Evolutionary conservation across 2,888 invertebrate genomes (phyloP).

Genomic region (Hypselothyrea guttata): DNA sequence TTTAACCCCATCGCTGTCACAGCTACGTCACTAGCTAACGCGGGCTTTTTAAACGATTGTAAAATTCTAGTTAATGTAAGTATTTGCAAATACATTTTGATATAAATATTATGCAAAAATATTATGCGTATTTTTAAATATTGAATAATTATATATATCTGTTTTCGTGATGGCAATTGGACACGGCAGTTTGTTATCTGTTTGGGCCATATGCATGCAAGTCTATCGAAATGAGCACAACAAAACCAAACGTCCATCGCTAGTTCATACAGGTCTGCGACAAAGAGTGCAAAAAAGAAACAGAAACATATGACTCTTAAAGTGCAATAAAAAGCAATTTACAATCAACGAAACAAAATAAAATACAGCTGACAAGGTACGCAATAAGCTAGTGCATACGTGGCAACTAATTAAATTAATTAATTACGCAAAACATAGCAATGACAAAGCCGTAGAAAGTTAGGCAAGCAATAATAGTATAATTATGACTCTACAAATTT

Average conservation of each 20-base stretch:
- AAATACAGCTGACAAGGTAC: conserved; percentile 34
- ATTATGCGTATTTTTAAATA: no score
- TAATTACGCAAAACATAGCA: background rate
- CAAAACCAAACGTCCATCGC: conserved; percentile 8
- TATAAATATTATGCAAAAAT: no score
- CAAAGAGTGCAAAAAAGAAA: conserved; percentile 22
- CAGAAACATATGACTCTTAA: conserved; percentile 20
- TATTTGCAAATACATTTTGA: background rate
- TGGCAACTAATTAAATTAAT: conserved; percentile 23
- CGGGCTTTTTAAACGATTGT: background rate
- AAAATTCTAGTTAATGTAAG: background rate
- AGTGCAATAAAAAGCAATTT: conserved; percentile 39
- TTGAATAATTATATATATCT: no score
- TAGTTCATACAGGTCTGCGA: conserved; percentile 21
- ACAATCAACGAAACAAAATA: conserved; percentile 18
- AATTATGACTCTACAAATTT: conserved; percentile 1
- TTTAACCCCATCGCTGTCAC: no score
- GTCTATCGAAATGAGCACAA: conserved; percentile 15
- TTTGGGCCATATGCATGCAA: no score
- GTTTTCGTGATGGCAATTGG: background rate
- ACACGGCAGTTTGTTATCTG: background rate
- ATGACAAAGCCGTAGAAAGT: conserved; percentile 1
- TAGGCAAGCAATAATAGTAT: conserved; percentile 3
- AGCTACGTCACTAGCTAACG: background rate
- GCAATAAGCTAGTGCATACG: conserved; percentile 19